A percentile compares a stretch with the other conserved stretches of the same genome.
These are phyloP conservation scores for Micromussa lordhowensis DNA, from an alignment of 92 coral and sea anemone species.

Conservation along the genomic window DNA sequence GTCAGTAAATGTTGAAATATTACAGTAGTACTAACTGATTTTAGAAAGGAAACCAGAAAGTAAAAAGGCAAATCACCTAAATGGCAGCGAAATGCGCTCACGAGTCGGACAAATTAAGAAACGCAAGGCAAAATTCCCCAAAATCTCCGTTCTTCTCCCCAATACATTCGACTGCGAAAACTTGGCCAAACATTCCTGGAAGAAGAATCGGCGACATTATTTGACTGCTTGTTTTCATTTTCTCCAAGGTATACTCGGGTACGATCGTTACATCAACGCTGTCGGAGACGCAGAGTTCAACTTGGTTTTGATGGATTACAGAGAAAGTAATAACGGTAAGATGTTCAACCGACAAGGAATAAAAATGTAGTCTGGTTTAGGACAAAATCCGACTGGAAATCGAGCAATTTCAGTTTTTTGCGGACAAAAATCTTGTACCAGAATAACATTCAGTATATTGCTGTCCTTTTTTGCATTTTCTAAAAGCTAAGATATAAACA, in stretches of 20 bases:
- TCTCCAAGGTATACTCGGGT: conserved; percentile 75
- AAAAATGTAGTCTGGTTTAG: too few species aligned
- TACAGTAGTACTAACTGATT: too few species aligned
- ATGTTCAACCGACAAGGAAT: not conserved
- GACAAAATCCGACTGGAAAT: too few species aligned
- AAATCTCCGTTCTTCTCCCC: not conserved
- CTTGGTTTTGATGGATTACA: conserved; percentile 75
- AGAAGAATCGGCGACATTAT: not conserved
- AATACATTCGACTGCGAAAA: not conserved
- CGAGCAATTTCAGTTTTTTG: too few species aligned
- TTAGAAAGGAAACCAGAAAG: too few species aligned
- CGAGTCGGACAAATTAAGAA: not conserved
- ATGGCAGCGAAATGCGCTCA: not conserved
- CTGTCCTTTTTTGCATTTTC: too few species aligned
- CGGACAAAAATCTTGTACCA: too few species aligned
- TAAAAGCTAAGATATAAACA: too few species aligned
- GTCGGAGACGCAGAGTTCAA: conserved; percentile 80
- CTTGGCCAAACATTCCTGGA: not conserved
- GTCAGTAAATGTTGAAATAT: too few species aligned
- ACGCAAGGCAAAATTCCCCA: not conserved
- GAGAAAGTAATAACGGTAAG: conserved; percentile 58
- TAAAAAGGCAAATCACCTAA: not conserved
- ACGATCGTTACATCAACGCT: conserved; percentile 76
- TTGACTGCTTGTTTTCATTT: not conserved
- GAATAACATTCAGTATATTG: too few species aligned